Percentiles rank a stretch among this genome's conserved stretches.
phyloP scores from a whole-genome alignment of 2,888 invertebrate species.

The Megaustenia siamemsis region DNA sequence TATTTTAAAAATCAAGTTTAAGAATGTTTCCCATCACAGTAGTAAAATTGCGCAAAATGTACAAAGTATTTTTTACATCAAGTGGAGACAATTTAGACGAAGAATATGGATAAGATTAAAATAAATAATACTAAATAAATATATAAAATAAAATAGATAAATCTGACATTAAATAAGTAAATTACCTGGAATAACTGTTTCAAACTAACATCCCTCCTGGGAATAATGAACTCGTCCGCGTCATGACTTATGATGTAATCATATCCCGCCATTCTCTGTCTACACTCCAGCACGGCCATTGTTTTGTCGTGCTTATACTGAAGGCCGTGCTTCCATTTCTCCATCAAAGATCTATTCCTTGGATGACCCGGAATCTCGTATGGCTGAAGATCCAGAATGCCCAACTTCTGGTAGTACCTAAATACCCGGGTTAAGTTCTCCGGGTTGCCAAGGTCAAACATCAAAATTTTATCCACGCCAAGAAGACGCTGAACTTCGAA shows the following conservation, averaged over 20 bases:
- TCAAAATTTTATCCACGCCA: conserved; percentile 56
- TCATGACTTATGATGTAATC: conserved; percentile 54
- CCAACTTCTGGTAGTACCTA: conserved; percentile 49
- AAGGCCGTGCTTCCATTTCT: background rate
- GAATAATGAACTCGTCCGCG: conserved; percentile 58
- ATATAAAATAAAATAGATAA: no score
- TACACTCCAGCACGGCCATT: conserved; percentile 58
- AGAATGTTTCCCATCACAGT: no score
- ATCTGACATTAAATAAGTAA: no score
- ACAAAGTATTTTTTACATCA: no score
- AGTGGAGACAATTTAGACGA: no score
- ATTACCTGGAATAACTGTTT: conserved; percentile 55
- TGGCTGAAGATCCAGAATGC: conserved; percentile 52
- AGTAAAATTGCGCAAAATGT: no score
- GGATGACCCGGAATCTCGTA: conserved; percentile 53
- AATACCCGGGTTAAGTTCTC: conserved; percentile 43
- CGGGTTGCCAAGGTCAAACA: conserved; percentile 54
- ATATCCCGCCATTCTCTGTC: conserved; percentile 57
- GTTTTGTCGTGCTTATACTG: conserved; percentile 58
- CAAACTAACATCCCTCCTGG: conserved; percentile 45
- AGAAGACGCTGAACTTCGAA: conserved; percentile 57
- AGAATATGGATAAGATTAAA: no score
- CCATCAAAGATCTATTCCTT: conserved; percentile 27
- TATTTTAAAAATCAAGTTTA: no score
- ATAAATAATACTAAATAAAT: no score